A percentile compares a stretch with the other conserved stretches of the same genome.
Conservation (phyloP, 2,797 vertebrate species). For the Lates japonicus region DNA sequence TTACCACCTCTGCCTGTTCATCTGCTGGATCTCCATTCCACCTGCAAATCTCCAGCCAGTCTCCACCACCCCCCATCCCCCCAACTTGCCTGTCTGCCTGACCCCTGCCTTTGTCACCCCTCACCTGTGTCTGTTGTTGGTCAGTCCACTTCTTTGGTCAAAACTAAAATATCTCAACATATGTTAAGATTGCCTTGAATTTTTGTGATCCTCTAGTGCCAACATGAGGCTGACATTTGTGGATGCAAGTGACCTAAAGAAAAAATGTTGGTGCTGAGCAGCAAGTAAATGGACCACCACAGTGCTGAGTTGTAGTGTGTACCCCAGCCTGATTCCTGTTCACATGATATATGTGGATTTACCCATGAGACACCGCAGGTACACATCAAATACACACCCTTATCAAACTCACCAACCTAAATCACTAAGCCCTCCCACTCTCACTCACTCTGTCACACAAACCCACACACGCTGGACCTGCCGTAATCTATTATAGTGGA, state of each 20-base stretch:
- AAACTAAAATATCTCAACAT: no score
- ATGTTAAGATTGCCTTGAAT: neutral
- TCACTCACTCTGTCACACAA: constrained; percentile 4
- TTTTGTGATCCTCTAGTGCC: neutral
- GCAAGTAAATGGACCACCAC: neutral
- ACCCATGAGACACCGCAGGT: neutral
- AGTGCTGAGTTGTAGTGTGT: neutral
- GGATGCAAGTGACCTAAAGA: neutral
- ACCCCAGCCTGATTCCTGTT: neutral
- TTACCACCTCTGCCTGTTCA: no score
- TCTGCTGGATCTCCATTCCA: no score
- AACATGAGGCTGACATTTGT: neutral
- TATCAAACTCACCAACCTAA: constrained; percentile 1
- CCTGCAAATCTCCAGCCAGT: no score
- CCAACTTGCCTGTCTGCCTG: no score
- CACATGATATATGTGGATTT: neutral
- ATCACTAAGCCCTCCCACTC: neutral
- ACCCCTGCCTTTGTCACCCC: no score
- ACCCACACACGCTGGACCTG: constrained; percentile 28
- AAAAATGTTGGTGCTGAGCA: neutral
- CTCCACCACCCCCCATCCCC: no score
- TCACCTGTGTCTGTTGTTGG: no score
- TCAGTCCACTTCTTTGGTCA: no score
- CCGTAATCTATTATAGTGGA: constrained; percentile 73
- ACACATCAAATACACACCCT: constrained; percentile 14